phyloP scores from a whole-genome alignment of 1,140 invertebrate species.

The Hyposmocoma kahamanoa region DNA sequence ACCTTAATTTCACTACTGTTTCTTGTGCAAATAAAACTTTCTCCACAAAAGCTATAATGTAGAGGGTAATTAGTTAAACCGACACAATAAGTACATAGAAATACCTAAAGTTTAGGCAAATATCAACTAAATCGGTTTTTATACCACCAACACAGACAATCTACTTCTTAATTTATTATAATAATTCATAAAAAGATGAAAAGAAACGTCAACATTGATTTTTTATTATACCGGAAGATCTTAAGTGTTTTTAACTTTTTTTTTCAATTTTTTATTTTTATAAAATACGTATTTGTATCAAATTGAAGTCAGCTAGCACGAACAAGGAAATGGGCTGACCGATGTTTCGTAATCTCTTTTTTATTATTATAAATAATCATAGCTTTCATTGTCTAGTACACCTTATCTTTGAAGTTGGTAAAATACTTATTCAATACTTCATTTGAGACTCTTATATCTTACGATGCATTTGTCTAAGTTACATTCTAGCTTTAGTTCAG shows the following conservation, averaged over 20 bases:
- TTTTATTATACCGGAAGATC: constrained; percentile 64
- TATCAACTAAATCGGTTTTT: constrained; percentile 69
- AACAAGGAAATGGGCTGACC: constrained; percentile 61
- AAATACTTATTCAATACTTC: constrained; percentile 70
- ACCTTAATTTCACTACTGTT: constrained; percentile 56
- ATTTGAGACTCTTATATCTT: constrained; percentile 64
- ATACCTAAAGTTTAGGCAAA: constrained; percentile 64
- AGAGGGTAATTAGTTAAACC: constrained; percentile 66
- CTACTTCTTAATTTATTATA: constrained; percentile 66
- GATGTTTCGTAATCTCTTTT: constrained; percentile 42
- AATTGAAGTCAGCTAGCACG: constrained; percentile 62
- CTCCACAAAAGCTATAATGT: constrained; percentile 69
- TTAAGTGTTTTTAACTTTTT: constrained; percentile 51
- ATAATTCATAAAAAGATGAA: constrained; percentile 65
- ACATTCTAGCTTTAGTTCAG: constrained; percentile 50
- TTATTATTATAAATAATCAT: constrained; percentile 67
- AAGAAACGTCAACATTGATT: constrained; percentile 60
- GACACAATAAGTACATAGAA: constrained; percentile 69
- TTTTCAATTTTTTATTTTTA: constrained; percentile 50
- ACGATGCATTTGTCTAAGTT: constrained; percentile 64
- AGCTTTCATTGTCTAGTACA: constrained; percentile 62
- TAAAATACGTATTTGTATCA: constrained; percentile 71
- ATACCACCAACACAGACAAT: constrained; percentile 65
- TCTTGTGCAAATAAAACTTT: constrained; percentile 67
- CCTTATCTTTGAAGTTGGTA: constrained; percentile 58